Conservation (phyloP, 2,113 vertebrate species). For the Shinisaurus crocodilurus region DNA sequence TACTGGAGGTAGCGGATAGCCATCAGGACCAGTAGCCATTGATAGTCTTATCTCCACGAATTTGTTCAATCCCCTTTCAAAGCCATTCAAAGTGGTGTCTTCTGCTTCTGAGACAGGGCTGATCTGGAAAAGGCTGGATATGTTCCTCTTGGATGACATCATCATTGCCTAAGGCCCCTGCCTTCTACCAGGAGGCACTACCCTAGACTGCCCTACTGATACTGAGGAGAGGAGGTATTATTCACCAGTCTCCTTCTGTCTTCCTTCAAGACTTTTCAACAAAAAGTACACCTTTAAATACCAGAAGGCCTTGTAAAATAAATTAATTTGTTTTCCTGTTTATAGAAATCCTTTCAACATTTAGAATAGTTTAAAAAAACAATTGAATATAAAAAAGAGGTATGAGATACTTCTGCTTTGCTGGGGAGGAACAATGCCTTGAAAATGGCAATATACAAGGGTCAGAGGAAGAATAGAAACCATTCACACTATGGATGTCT, state of each 20-base stretch:
- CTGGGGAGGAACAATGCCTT: background rate
- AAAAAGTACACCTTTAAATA: constrained; percentile 56
- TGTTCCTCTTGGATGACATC: background rate
- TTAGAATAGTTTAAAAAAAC: constrained; percentile 22
- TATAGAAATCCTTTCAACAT: constrained; percentile 16
- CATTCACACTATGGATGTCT: background rate
- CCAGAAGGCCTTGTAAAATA: constrained; percentile 54
- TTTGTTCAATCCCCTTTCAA: too few relatives aligned
- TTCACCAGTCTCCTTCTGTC: constrained; percentile 31
- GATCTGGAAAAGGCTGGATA: background rate
- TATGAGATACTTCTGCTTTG: constrained; percentile 34
- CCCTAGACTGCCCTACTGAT: background rate
- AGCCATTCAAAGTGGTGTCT: background rate
- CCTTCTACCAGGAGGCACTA: background rate
- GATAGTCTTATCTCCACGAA: too few relatives aligned
- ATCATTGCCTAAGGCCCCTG: too few relatives aligned
- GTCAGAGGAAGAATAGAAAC: constrained; percentile 20
- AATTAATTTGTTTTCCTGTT: constrained; percentile 45
- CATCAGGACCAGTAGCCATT: too few relatives aligned
- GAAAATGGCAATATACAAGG: constrained; percentile 15
- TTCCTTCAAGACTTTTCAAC: constrained; percentile 31
- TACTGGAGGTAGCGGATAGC: too few relatives aligned
- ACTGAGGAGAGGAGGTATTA: constrained; percentile 47
- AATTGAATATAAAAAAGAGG: background rate
- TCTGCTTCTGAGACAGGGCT: background rate